phyloP scores from a whole-genome alignment of 2,113 vertebrate species.

The Pundamilia nyererei region DNA sequence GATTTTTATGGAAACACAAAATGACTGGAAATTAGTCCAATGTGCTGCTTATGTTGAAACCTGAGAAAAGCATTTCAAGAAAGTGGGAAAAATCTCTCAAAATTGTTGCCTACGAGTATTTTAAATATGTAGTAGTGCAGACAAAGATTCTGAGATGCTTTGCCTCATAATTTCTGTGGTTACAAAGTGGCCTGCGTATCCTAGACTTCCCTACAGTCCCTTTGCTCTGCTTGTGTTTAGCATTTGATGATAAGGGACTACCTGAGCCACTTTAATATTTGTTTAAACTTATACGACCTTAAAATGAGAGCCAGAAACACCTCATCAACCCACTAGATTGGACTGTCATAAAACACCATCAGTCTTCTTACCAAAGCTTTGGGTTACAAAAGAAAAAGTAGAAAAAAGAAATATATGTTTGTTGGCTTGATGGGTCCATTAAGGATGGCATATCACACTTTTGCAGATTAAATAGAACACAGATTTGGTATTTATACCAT shows the following conservation, averaged over 20 bases:
- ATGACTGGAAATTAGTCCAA: not conserved
- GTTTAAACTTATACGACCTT: constrained; percentile 6
- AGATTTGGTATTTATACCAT: not conserved
- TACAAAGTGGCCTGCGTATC: not conserved
- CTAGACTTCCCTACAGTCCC: not conserved
- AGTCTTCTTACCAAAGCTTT: not conserved
- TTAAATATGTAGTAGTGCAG: not conserved
- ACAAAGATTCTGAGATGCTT: not conserved
- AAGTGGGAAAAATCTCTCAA: not conserved
- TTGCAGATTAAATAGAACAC: not conserved
- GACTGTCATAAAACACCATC: not conserved
- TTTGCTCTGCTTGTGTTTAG: not conserved
- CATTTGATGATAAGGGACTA: constrained; percentile 12
- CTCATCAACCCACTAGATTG: not conserved
- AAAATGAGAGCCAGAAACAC: constrained; percentile 15
- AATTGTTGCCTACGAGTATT: not conserved
- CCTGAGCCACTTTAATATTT: constrained; percentile 2
- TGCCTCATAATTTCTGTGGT: not conserved
- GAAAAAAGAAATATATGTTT: not conserved
- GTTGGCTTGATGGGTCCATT: not conserved
- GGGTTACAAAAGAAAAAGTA: not conserved
- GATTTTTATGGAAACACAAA: not conserved
- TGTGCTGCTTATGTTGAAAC: not conserved
- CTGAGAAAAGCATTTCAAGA: not conserved
- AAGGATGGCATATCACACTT: not conserved